These are phyloP conservation scores for Pimephales promelas DNA, from an alignment of 2,113 vertebrate genomes.

Conservation along the genomic window DNA sequence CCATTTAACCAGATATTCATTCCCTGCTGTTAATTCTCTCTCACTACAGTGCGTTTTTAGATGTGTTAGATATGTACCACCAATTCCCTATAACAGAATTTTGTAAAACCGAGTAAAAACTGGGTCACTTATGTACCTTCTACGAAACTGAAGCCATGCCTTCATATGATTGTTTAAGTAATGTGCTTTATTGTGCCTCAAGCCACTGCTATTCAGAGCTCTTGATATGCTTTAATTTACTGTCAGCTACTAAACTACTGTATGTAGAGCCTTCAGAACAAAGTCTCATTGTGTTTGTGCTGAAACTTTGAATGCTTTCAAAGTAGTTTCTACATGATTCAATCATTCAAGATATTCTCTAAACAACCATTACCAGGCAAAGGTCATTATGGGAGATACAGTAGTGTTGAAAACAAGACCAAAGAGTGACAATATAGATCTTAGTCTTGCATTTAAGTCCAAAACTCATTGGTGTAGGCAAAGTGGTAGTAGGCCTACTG, in stretches of 20 bases:
- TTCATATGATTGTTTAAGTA: constrained; percentile 7
- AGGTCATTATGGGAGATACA: background rate
- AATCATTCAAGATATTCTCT: background rate
- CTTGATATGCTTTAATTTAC: constrained; percentile 1
- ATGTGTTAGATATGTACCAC: background rate
- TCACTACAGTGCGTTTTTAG: background rate
- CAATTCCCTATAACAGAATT: background rate
- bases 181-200: background rate
- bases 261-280: background rate
- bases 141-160: background rate
- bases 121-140: constrained; percentile 9
- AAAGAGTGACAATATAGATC: background rate
- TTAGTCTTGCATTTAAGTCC: background rate
- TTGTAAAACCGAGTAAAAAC: background rate
- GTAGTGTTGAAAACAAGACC: background rate
- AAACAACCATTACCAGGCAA: background rate
- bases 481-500: background rate
- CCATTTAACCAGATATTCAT: background rate
- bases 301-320: background rate
- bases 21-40: background rate
- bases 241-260: constrained; percentile 9
- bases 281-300: background rate
- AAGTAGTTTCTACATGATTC: background rate
- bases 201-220: background rate
- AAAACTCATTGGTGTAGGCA: background rate